Evolutionary conservation across 2,888 invertebrate species (phyloP).

Genomic region (Neelides folsomi): DNA sequence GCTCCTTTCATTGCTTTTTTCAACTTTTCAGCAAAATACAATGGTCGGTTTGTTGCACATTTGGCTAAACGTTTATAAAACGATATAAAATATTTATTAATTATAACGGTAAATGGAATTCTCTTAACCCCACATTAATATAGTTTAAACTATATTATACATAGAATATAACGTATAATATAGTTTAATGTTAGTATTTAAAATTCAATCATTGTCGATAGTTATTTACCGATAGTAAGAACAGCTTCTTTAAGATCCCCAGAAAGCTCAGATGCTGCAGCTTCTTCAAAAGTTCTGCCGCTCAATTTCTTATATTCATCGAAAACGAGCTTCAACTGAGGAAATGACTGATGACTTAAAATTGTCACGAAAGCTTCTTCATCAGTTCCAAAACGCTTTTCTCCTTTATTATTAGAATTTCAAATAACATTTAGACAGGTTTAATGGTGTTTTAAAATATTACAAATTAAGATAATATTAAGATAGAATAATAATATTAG

Average conservation of each 20-base stretch:
- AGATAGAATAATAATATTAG: not conserved
- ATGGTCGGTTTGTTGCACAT: too few species aligned
- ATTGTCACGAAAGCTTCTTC: slow-evolving; percentile 59
- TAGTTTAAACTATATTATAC: not conserved
- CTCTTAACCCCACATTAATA: not conserved
- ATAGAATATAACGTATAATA: slow-evolving; percentile 1
- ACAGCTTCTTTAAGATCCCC: slow-evolving; percentile 56
- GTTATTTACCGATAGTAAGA: slow-evolving; percentile 48
- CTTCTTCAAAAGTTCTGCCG: slow-evolving; percentile 59
- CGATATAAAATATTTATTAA: not conserved
- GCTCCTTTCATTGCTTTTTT: slow-evolving; percentile 20
- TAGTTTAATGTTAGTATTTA: not conserved
- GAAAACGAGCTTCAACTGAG: slow-evolving; percentile 54
- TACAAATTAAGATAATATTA: not conserved
- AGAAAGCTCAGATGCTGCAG: slow-evolving; percentile 46
- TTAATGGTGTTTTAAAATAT: not conserved
- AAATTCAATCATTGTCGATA: not conserved
- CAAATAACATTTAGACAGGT: too few species aligned
- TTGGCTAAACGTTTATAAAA: not conserved
- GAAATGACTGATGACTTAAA: slow-evolving; percentile 59
- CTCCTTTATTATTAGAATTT: slow-evolving; percentile 37
- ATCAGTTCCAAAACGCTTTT: slow-evolving; percentile 57
- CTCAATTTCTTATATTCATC: slow-evolving; percentile 60
- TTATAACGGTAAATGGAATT: not conserved
- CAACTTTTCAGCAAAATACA: not conserved